Evolutionary conservation across 30 jellyfish, hydroid and myxozoan species (phyloP), one percentile per base, ranked within the genome.

Genomic region (Cassiopea xamachana): DNA sequence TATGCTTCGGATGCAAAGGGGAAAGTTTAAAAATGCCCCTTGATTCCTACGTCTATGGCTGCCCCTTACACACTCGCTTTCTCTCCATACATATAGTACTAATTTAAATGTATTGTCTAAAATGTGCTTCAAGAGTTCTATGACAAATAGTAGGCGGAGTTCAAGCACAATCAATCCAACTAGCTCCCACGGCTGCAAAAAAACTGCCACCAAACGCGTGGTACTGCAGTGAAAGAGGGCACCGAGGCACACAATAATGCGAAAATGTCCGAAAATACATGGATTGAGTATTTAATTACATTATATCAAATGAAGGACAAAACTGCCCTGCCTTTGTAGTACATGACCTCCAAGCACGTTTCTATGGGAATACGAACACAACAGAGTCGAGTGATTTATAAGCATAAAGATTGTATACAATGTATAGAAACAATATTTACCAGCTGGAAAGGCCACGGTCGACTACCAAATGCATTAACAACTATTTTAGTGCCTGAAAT

Each of bases 281-380:
- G 15, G 80, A 39, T 2, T 43, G 80, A 14, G 80, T 2, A 18
- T 71, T 17, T 3, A 14, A 19, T 19, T 43, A 2, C 55, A 19
- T 19, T 16, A 71, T 17, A 4, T 71, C 55, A 1, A 27, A 71
- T 10, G 39, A 71, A 71, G 55, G 18, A 71, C 27, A 4, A 71
- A 71, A 19, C 7, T 12, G 1, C 27, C 27, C 27, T 51, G 17
- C 80, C 80, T 43, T 71, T 71, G 80, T 55, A 55, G 80, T 71
- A 39, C 51, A 9, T 51, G 80, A 10, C 15, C 74, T 27, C 39
- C 39, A 27, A 27, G 39, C 39, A 27, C 4, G 80, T 71, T 7
- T 7, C 80, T 55, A 71, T 71, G 80, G 80, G 80, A 39, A 71
- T 15, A 71, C 7, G 80, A 71, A 71, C 58, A 71, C 80, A 71